Evolutionary conservation across 2,113 vertebrate species (phyloP), one percentile per base, ranked within the genome.

Genomic region (Melanotaenia duboulayi): DNA sequence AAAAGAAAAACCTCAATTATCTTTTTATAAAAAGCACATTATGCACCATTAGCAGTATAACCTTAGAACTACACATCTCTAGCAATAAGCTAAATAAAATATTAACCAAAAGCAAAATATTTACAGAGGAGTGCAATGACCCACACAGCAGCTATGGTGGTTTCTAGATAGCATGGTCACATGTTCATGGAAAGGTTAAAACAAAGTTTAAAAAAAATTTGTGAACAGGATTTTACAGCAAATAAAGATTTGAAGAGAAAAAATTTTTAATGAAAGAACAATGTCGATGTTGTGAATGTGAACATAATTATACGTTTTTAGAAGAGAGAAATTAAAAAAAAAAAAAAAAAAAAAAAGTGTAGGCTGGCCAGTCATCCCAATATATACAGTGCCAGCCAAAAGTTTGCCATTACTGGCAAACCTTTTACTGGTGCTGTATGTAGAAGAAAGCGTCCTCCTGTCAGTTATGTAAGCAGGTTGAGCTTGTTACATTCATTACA

Each of bases 41-140:
- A 52, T 32, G 59, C 0, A 9, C 2, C 13, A 6, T 52, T n/a
- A 6, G 17, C 10, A 10, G 10, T 25, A 4, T 11, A 40, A 44
- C 49, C 49, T 39, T 28, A 24, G 50, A 78, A 62, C 3, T 0
- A 32, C 13, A 1, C 4, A 51, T 71, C 9, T 22, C 17, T 22
- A 40, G 2, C 22, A 0, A 1, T 5, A 19, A 24, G 20, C 14
- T 11, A 23, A 81, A 65, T 63, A 25, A 87, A 82, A 85, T 44
- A 91, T 92, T 93, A 90, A 89, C 90, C 62, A 48, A 42, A 59
- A 0, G 5, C 46, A 66, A 91, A 92, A 92, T 85, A 88, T 91
- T 90, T 83, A 73, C 70, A 62, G 40, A 57, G 40, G 44, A 74
- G 74, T 75, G 23, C 64, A 68, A n/a, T 59, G 73, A 84, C 57